These are phyloP conservation scores for Taenaris catops DNA, from an alignment of 2,888 invertebrate species.

Conservation along the genomic window DNA sequence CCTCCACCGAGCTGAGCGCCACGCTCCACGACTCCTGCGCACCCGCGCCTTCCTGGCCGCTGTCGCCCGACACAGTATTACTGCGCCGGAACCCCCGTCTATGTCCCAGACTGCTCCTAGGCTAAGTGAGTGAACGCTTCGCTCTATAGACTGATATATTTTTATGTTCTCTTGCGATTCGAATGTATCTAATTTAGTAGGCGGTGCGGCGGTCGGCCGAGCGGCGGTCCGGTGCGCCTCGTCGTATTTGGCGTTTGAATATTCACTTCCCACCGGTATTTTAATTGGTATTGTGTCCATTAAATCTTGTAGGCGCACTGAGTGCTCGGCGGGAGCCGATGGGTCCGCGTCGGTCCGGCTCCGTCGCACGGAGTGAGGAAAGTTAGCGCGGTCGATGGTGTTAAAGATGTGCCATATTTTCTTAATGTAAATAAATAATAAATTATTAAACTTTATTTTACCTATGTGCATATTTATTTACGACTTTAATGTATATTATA, in stretches of 20 bases:
- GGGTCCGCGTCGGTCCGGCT: constrained; percentile 23
- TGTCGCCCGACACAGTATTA: constrained; percentile 12
- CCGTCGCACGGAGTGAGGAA: constrained; percentile 21
- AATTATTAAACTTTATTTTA: constrained; percentile 59
- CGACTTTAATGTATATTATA: constrained; percentile 46
- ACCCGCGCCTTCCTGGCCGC: constrained; percentile 14
- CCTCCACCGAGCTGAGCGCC: constrained; percentile 49
- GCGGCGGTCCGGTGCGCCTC: constrained; percentile 33
- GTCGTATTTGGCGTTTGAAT: constrained; percentile 40
- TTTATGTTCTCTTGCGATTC: constrained; percentile 70
- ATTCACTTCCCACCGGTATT: constrained; percentile 77
- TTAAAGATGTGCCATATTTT: constrained; percentile 77
- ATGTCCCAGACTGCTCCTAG: constrained; percentile 63
- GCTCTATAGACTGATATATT: constrained; percentile 74
- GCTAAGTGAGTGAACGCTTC: constrained; percentile 66
- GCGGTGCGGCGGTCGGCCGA: constrained; percentile 49
- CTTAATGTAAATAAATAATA: constrained; percentile 77
- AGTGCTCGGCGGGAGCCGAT: constrained; percentile 23
- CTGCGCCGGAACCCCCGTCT: constrained; percentile 18
- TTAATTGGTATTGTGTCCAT: constrained; percentile 69
- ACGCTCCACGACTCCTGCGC: constrained; percentile 24
- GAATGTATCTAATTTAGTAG: constrained; percentile 59
- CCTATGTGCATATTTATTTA: constrained; percentile 72
- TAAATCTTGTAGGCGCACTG: constrained; percentile 38
- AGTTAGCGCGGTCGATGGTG: constrained; percentile 53